Base-by-base conservation (phyloP, 2,888 invertebrate species). In the Apoda limacodes region DNA sequence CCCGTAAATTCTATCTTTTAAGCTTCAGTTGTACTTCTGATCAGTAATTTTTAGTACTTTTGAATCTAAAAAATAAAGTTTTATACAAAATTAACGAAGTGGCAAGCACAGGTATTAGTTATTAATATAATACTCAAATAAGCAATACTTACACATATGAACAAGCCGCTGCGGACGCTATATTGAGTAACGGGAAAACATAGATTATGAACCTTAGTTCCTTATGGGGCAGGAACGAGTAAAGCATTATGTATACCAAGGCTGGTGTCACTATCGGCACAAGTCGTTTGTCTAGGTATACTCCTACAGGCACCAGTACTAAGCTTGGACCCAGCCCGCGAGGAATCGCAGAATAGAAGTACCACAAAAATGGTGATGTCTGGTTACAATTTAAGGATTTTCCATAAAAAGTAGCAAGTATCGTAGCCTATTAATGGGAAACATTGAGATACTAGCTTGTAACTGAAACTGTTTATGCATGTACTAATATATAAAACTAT, bases 131-230 rank as follows among this genome's bases (percentile, higher is more conserved):
- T n/a, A n/a, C n/a, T n/a, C n/a, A n/a, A n/a, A n/a, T n/a, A n/a
- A n/a, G n/a, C n/a, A 28, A 29, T 41, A 88, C 93, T 89, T 82
- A 97, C 96, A 96, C 81, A 67, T 89, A 85, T 46, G 93, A 88
- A 53, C 96, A 95, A 26, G 90, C 92, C 29, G 88, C 86, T 1
- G 98, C 97, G 3, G 92, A 92, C 7, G 92, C 86, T 42, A 93
- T 85, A 75, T 98, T 98, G 35, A 98, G 82, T 46, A 98, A 72
- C 9, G 99, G 99, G 62, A 98, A 90, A n/a, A 92, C 89, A 60
- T 99, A 99, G 47, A 99, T 93, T 46, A 99, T 95, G 69, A 99
- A 99, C 29, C 99, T 84, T 20, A 98, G 82, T 71, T 99, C 99
- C 65, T 99, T 99, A 63, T 99, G 99, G 0, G 99, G 98, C 40